Evolutionary conservation across 2,113 vertebrate genomes (phyloP).

Genomic region (Micronisus gabar): DNA sequence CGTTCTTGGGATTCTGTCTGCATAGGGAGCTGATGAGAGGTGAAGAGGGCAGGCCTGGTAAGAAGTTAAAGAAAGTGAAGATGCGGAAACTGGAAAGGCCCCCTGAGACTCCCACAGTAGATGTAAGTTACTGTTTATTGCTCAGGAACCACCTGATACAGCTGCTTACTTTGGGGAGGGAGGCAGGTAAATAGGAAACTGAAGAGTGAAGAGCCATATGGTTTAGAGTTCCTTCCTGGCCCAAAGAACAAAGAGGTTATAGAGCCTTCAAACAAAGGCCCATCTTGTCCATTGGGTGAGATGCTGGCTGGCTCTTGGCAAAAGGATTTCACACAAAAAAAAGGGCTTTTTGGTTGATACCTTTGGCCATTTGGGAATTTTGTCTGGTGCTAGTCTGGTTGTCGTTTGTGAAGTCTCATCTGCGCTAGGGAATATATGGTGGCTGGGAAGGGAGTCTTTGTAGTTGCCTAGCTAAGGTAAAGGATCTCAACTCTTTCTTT

Average conservation of each 20-base stretch:
- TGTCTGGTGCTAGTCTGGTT: neutral
- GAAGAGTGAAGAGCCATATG: neutral
- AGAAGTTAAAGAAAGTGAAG: constrained; percentile 93
- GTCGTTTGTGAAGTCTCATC: neutral
- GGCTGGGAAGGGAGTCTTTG: neutral
- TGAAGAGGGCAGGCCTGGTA: constrained; percentile 90
- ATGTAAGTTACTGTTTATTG: constrained; percentile 77
- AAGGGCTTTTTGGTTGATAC: neutral
- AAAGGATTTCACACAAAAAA: neutral
- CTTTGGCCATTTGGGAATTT: neutral
- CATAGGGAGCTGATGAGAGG: constrained; percentile 92
- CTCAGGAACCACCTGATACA: neutral
- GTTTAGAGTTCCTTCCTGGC: neutral
- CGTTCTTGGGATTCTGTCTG: neutral
- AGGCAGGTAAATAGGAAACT: neutral
- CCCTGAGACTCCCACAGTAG: constrained; percentile 92
- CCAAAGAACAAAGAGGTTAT: neutral
- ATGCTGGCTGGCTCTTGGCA: neutral
- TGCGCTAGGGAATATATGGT: neutral
- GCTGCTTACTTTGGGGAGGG: neutral
- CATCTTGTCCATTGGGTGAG: rapidly evolving
- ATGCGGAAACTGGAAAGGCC: constrained; percentile 89
- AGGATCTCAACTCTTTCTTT: neutral
- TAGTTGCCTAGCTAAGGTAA: neutral
- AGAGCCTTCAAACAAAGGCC: neutral